Percentiles rank a stretch among this genome's conserved stretches.
Conservation (phyloP, 2,113 vertebrate genomes). For the Nothoprocta perdicaria region DNA sequence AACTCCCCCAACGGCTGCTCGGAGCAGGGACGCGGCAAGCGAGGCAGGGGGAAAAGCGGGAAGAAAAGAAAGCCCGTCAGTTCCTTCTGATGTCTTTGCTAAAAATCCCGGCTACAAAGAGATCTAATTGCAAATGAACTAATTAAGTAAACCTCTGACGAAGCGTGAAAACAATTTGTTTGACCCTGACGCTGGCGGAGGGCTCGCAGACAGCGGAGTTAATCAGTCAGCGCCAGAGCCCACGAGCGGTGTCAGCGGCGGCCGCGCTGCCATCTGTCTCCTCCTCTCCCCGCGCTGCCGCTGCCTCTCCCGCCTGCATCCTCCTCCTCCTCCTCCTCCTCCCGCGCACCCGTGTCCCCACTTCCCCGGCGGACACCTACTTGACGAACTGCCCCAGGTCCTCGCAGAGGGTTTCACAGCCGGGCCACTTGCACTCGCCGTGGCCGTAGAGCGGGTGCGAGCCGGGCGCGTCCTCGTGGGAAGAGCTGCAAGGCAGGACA, state of each 20-base stretch:
- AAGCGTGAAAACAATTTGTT: slow-evolving; percentile 90
- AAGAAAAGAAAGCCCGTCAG: slow-evolving; percentile 64
- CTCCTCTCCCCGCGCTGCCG: slow-evolving; percentile 35
- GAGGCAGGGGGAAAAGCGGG: background rate
- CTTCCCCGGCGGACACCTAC: slow-evolving; percentile 76
- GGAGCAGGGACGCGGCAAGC: slow-evolving; percentile 40
- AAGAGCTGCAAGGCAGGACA: slow-evolving; percentile 71
- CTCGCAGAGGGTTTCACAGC: slow-evolving; percentile 98
- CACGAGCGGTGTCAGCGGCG: slow-evolving; percentile 77
- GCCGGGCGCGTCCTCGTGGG: slow-evolving; percentile 89
- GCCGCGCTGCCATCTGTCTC: slow-evolving; percentile 75
- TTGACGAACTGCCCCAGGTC: slow-evolving; percentile 99
- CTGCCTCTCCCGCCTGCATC: background rate
- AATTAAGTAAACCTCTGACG: slow-evolving; percentile 89
- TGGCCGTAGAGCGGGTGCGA: slow-evolving; percentile 97
- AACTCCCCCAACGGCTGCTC: background rate
- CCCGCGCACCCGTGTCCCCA: background rate
- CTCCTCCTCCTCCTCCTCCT: background rate
- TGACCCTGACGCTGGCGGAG: slow-evolving; percentile 84
- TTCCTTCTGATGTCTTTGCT: slow-evolving; percentile 88
- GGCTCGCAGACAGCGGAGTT: slow-evolving; percentile 80
- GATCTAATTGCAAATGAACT: slow-evolving; percentile 90
- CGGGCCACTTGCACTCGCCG: slow-evolving; percentile 98
- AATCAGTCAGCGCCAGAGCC: slow-evolving; percentile 85
- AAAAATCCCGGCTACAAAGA: slow-evolving; percentile 86